Percentiles rank a stretch among this genome's conserved stretches.
Evolutionary conservation across 2,113 vertebrate species (phyloP).

Genomic region (Antechinus flavipes): DNA sequence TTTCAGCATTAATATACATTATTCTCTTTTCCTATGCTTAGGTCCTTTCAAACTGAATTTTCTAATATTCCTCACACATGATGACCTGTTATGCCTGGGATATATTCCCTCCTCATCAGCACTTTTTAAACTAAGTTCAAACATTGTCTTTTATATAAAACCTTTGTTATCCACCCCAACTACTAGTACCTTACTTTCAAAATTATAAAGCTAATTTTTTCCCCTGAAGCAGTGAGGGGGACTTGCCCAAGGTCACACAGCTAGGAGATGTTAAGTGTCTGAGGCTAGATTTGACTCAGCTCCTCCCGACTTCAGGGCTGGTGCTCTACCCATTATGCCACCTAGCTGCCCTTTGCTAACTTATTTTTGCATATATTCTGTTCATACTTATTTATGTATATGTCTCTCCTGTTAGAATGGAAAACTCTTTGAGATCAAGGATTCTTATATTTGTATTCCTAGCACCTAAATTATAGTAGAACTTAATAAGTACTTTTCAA

Average conservation of each 20-base stretch:
- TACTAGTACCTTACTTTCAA: too few relatives aligned
- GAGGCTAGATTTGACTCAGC: too few relatives aligned
- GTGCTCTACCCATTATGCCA: too few relatives aligned
- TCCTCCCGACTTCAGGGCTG: too few relatives aligned
- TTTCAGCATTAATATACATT: background rate
- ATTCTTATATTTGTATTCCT: background rate
- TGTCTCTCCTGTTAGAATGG: background rate
- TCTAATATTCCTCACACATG: too few relatives aligned
- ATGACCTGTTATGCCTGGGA: background rate
- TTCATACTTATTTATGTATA: background rate
- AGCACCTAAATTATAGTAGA: background rate
- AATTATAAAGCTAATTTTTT: too few relatives aligned
- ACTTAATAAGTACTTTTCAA: background rate
- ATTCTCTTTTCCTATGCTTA: background rate
- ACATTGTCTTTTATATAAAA: background rate
- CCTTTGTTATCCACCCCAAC: background rate
- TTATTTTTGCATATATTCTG: background rate
- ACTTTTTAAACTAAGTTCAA: background rate
- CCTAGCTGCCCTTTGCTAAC: background rate
- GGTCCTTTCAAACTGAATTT: background rate
- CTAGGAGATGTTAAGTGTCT: too few relatives aligned
- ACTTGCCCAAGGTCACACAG: too few relatives aligned
- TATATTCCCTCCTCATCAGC: background rate
- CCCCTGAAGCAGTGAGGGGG: too few relatives aligned
- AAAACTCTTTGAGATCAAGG: background rate